Base-by-base conservation (phyloP, 2,797 vertebrate species). In the Paedocypris micromegethes region DNA sequence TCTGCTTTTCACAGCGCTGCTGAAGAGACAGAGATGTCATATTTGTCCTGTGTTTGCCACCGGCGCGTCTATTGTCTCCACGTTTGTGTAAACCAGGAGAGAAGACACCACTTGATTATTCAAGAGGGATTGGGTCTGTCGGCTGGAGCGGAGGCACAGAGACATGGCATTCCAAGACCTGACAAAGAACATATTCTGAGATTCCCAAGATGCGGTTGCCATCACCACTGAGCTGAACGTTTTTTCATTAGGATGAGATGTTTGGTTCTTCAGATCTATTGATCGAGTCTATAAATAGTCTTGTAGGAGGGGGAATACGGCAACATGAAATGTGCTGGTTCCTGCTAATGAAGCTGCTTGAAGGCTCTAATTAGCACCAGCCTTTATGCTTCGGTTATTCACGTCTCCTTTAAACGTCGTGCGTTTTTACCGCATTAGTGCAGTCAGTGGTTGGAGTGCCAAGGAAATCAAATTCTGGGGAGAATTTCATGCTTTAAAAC, bases 311-410 rank as follows among this genome's bases (percentile, higher is more conserved):
- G 77, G 71, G 74, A 79, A 77, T 72, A 75, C 53, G 73, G 74
- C 75, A 52, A 64, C 75, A 75, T 81, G 75, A 81, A 70, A 65
- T 9, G 45, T 42, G 68, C 64, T 62, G 55, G 73, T 64, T 73
- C 75, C 71, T 68, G 50, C 75, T 83, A 86, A 84, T 77, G 72
- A 82, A 64, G 75, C 74, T 77, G 76, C 70, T 67, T 79, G 77
- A 82, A 81, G 78, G 78, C 80, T 76, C 66, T 82, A 83, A 88
- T 86, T 83, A 88, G 75, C 76, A 62, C 5, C 42, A 43, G 68
- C 66, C 68, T 78, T 81, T 73, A 77, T 82, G 46, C 75, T 77
- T 59, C 62, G 68, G 80, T 55, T 43, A 65, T 71, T 70, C 53
- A 45, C 58, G 55, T 67, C 58, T 56, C 64, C 23, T 58, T 45